Conservation (phyloP, 2,113 vertebrate species). For the Tragelaphus buxtoni region DNA sequence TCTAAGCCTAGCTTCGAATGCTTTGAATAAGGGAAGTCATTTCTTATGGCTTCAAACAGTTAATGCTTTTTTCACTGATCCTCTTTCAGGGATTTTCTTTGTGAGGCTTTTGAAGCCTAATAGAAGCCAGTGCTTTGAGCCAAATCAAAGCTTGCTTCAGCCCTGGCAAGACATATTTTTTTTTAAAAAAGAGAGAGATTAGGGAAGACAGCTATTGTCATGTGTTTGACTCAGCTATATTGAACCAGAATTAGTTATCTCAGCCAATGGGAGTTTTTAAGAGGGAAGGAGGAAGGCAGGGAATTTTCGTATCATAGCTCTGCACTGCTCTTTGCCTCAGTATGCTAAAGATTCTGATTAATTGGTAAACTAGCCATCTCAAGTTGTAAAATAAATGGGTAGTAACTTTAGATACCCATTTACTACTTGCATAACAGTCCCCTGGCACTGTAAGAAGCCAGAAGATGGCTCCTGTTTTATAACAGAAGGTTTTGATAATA, state of each 20-base stretch:
- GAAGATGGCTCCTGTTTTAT: not conserved
- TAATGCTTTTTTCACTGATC: not conserved
- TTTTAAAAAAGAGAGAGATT: not conserved
- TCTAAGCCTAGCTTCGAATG: slow-evolving; percentile 22
- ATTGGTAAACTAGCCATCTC: not conserved
- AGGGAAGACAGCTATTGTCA: not conserved
- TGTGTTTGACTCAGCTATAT: not conserved
- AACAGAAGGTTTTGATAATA: not conserved
- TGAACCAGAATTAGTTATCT: not conserved
- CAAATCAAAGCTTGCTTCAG: slow-evolving; percentile 32
- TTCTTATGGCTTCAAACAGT: not conserved
- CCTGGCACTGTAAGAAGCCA: not conserved
- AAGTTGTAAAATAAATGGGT: not conserved
- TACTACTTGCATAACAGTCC: not conserved
- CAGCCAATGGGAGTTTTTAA: not conserved
- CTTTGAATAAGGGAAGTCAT: not conserved
- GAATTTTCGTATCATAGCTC: not conserved
- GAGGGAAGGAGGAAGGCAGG: not conserved
- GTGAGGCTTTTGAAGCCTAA: slow-evolving; percentile 17
- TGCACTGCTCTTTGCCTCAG: not conserved
- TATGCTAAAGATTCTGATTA: not conserved
- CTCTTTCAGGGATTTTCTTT: slow-evolving; percentile 30
- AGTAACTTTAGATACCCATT: not conserved
- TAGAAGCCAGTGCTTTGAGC: slow-evolving; percentile 9
- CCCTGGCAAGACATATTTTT: slow-evolving; percentile 33